Evolutionary conservation across 2,888 invertebrate genomes (phyloP), one percentile per base, ranked within the genome.

Genomic region (Sinohyriopsis cumingii): DNA sequence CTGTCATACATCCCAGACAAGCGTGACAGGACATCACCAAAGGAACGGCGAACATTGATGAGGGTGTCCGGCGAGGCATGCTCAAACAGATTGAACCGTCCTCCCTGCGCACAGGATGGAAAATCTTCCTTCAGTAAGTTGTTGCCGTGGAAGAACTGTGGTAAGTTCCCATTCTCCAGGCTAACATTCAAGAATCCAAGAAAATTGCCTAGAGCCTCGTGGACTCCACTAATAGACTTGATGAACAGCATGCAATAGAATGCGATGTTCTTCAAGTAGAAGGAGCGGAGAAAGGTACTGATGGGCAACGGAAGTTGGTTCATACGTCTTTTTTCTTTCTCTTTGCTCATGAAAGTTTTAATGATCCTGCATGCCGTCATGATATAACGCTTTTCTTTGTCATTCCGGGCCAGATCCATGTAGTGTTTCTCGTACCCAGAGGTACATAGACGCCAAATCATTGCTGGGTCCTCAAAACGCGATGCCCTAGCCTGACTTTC

Each of bases 341-440:
- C 45, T 45, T 45, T 45, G 45, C 45, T 45, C 45, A 45, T 45
- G 15, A 45, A 77, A 3, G 80, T 72, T 59, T 81, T 81, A 28
- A 81, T 45, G 20, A 81, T 72, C 20, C 79, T 71, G 54, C 77
- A 72, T 1, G 80, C 77, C 2, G 81, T 81, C 20, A 81, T 65
- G 18, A 81, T 73, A 60, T 75, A 79, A n/a, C 64, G 59, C 55
- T 74, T 67, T 33, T 69, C 68, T 28, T 24, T 45, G 20, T 70
- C 56, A 15, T 65, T 64, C 15, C 71, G 59, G 6, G 73, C 73
- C 18, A 80, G 65, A 65, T 81, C 81, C 2, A 76, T 59, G 18
- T 75, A 79, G 56, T 79, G 75, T 63, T 74, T 78, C 57, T 81
- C 81, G 65, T 77, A 80, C 22, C 75, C 77, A 24, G 74, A 77